Percentiles rank a stretch among this genome's conserved stretches.
phyloP scores from a whole-genome alignment of 2,888 invertebrate genomes.

The Biston stratarius region DNA sequence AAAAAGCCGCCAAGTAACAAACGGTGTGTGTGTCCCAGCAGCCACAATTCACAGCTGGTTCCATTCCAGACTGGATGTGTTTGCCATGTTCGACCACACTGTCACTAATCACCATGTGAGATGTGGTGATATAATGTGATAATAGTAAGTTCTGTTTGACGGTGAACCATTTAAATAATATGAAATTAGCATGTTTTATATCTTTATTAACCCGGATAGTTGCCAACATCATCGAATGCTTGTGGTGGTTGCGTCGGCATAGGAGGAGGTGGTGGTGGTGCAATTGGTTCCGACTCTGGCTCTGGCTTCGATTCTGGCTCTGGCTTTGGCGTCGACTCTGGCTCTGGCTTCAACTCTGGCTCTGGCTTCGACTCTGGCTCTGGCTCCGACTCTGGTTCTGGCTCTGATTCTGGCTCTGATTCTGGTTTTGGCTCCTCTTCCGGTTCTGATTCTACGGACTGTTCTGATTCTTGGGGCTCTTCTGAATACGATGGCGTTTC shows the following conservation, averaged over 20 bases:
- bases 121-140: no score
- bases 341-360: neutral
- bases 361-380: neutral
- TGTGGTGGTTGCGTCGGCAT: neutral
- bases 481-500: neutral
- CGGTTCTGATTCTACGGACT: neutral
- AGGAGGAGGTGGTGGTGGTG: no score
- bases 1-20: no score
- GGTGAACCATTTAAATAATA: no score
- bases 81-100: no score
- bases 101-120: no score
- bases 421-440: neutral
- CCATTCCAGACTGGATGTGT: no score
- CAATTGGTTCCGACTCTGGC: neutral
- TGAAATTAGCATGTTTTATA: neutral
- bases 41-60: no score
- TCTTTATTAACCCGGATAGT: neutral
- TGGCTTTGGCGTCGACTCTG: neutral
- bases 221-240: neutral
- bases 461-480: neutral
- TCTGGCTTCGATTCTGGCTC: conserved; percentile 1
- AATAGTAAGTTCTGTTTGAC: no score
- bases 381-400: neutral
- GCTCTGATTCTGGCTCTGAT: neutral
- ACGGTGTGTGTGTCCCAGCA: no score